A percentile compares a stretch with the other conserved stretches of the same genome.
Evolutionary conservation across 2,113 vertebrate species (phyloP).

Genomic region (Zosterops hypoxanthus): DNA sequence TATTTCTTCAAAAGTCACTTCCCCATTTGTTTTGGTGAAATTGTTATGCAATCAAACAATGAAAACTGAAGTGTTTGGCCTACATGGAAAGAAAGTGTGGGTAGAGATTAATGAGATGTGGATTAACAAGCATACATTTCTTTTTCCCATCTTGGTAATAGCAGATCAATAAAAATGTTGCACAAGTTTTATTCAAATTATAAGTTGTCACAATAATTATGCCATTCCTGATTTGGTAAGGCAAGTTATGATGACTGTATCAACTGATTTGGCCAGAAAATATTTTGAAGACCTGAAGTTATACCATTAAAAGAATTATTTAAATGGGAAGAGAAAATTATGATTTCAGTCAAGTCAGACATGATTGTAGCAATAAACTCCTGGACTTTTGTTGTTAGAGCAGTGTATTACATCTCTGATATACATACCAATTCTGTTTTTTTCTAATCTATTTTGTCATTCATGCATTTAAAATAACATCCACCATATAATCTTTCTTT

Average conservation of each 20-base stretch:
- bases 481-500: not conserved
- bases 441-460: not conserved
- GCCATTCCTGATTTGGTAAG: not conserved
- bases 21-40: not conserved
- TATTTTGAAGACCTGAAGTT: not conserved
- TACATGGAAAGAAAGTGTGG: not conserved
- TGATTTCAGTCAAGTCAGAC: not conserved
- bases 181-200: not conserved
- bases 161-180: not conserved
- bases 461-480: not conserved
- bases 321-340: not conserved
- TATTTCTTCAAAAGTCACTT: not conserved
- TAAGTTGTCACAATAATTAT: not conserved
- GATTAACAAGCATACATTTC: not conserved
- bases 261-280: not conserved
- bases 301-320: not conserved
- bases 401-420: not conserved
- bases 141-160: not conserved
- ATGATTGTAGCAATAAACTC: not conserved
- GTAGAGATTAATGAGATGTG: not conserved
- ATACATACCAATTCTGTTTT: rapidly evolving
- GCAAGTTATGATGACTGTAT: not conserved
- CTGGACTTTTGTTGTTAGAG: not conserved
- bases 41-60: not conserved
- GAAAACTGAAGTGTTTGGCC: not conserved